Conservation (phyloP, 1,140 invertebrate species). For the Oedothorax gibbosus region DNA sequence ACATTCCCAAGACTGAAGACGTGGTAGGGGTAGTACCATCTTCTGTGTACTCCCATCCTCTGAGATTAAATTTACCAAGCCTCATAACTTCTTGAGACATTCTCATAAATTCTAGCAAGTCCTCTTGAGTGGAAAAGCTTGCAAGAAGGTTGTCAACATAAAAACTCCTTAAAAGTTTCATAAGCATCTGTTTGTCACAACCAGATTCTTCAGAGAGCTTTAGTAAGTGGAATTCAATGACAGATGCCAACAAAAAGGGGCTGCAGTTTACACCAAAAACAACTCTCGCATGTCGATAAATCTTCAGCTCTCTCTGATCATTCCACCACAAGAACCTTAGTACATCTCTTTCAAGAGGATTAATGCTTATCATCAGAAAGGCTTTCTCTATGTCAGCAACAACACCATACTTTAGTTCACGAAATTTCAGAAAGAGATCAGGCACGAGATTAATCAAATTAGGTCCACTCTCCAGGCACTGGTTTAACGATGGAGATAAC, state of each 20-base stretch:
- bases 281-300: neutral
- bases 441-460: slow-evolving; percentile 51
- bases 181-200: neutral
- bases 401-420: neutral
- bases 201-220: neutral
- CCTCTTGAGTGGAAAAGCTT: neutral
- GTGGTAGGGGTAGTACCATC: neutral
- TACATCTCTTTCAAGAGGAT: neutral
- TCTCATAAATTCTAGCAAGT: neutral
- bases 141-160: slow-evolving; percentile 21
- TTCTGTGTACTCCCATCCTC: slow-evolving; percentile 15
- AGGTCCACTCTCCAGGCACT: slow-evolving; percentile 48
- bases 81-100: neutral
- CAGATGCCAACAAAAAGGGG: slow-evolving; percentile 2
- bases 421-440: neutral
- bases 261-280: slow-evolving; percentile 23
- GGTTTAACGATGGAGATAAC: slow-evolving; percentile 58
- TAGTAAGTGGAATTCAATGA: neutral
- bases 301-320: neutral
- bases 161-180: neutral
- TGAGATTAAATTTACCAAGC: slow-evolving; percentile 8
- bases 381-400: slow-evolving; percentile 22
- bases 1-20: neutral
- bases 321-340: slow-evolving; percentile 16
- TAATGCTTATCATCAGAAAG: slow-evolving; percentile 16